A percentile compares a stretch with the other conserved stretches of the same genome.
phyloP scores from a whole-genome alignment of 2,888 invertebrate species.

The Ferdinandea cuprea region DNA sequence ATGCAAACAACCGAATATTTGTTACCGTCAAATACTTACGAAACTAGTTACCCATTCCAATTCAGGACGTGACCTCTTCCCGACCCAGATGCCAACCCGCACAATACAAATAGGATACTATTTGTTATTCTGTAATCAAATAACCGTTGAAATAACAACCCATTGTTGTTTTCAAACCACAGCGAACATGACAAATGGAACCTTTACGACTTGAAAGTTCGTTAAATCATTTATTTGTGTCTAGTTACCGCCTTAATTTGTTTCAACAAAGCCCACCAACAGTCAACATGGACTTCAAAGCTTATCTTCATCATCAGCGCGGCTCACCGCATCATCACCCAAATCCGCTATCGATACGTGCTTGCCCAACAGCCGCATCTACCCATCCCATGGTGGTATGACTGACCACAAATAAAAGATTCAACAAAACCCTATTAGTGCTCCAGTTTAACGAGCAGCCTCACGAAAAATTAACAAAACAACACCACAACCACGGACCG shows the following conservation, averaged over 20 bases:
- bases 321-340: conserved; percentile 37
- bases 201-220: conserved; percentile 37
- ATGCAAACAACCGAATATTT: too few relatives aligned
- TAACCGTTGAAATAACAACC: background rate
- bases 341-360: conserved; percentile 49
- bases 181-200: conserved; percentile 27
- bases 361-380: too few relatives aligned
- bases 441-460: conserved; percentile 54
- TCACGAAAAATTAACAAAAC: conserved; percentile 56
- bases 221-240: conserved; percentile 28
- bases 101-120: too few relatives aligned
- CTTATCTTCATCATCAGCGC: conserved; percentile 10
- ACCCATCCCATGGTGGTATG: too few relatives aligned
- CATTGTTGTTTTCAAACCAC: background rate
- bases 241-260: conserved; percentile 32
- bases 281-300: conserved; percentile 18
- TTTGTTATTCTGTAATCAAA: too few relatives aligned
- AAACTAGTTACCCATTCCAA: too few relatives aligned
- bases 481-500: conserved; percentile 43
- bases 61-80: too few relatives aligned
- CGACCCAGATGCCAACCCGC: too few relatives aligned
- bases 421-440: conserved; percentile 53
- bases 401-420: conserved; percentile 51
- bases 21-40: too few relatives aligned
- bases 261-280: conserved; percentile 45